Conservation (phyloP, 2,888 invertebrate genomes). For the Melieria picta region DNA sequence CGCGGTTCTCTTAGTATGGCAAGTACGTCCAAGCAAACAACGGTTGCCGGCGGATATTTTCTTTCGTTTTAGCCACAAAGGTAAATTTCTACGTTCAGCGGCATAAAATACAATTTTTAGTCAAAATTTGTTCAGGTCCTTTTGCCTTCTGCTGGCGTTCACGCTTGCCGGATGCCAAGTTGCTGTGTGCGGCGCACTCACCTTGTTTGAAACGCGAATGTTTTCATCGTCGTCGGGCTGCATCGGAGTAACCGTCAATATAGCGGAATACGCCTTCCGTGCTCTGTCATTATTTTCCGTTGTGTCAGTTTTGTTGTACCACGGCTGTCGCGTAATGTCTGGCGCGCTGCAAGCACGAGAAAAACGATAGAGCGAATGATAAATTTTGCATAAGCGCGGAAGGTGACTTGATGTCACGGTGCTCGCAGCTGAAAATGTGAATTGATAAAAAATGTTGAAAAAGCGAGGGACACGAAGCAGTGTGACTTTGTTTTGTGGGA, state of each 20-base stretch:
- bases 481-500: no score
- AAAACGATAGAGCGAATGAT: no score
- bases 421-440: no score
- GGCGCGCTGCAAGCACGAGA: conserved; percentile 67
- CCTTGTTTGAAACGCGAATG: conserved; percentile 78
- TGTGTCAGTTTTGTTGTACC: conserved; percentile 85
- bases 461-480: no score
- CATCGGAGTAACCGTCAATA: conserved; percentile 88
- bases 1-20: no score
- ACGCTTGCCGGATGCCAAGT: background rate
- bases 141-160: background rate
- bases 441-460: no score
- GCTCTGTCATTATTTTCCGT: conserved; percentile 85
- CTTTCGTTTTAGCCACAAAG: no score
- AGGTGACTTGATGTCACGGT: no score
- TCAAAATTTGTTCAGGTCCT: background rate
- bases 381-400: no score
- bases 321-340: conserved; percentile 78
- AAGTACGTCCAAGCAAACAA: no score
- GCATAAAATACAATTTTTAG: no score
- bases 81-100: background rate
- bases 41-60: no score
- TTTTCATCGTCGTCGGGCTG: conserved; percentile 83
- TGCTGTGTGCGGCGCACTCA: conserved; percentile 56
- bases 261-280: conserved; percentile 83